These are phyloP conservation scores for Drosophila nr. perissopoda DNA, from an alignment of 2,888 invertebrate genomes.

Conservation along the genomic window DNA sequence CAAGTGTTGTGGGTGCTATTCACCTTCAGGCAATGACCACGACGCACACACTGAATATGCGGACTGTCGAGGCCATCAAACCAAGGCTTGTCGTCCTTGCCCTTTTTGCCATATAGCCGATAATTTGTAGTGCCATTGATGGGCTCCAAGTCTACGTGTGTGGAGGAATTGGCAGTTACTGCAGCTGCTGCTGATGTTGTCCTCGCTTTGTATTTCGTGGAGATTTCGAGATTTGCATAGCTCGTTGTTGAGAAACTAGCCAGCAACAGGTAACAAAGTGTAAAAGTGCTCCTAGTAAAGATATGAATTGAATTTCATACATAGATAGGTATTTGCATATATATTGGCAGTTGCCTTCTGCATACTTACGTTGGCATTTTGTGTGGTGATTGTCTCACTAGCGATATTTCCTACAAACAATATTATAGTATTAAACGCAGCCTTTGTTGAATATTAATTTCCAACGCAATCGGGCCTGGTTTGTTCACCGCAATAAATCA, in stretches of 20 bases:
- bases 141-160: slow-evolving; percentile 85
- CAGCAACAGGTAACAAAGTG: slow-evolving; percentile 28
- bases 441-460: slow-evolving; percentile 70
- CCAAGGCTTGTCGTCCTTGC: slow-evolving; percentile 87
- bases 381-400: slow-evolving; percentile 26
- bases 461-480: slow-evolving; percentile 47
- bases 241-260: slow-evolving; percentile 3
- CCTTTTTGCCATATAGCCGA: slow-evolving; percentile 86
- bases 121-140: slow-evolving; percentile 87
- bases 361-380: slow-evolving; percentile 63
- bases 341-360: slow-evolving; percentile 19
- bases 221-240: slow-evolving; percentile 1
- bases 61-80: slow-evolving; percentile 87
- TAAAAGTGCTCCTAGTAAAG: slow-evolving; percentile 27
- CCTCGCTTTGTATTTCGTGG: slow-evolving; percentile 19
- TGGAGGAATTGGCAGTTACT: slow-evolving; percentile 16
- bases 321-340: slow-evolving; percentile 1
- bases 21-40: slow-evolving; percentile 89
- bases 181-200: slow-evolving; percentile 21
- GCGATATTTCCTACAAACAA: slow-evolving; percentile 27
- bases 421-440: slow-evolving; percentile 51
- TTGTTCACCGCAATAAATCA: slow-evolving; percentile 33
- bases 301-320: slow-evolving; percentile 22
- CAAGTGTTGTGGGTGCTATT: slow-evolving; percentile 88
- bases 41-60: slow-evolving; percentile 88